phyloP scores from a whole-genome alignment of 92 coral and sea anemone genomes.

The Paragorgia papillata region DNA sequence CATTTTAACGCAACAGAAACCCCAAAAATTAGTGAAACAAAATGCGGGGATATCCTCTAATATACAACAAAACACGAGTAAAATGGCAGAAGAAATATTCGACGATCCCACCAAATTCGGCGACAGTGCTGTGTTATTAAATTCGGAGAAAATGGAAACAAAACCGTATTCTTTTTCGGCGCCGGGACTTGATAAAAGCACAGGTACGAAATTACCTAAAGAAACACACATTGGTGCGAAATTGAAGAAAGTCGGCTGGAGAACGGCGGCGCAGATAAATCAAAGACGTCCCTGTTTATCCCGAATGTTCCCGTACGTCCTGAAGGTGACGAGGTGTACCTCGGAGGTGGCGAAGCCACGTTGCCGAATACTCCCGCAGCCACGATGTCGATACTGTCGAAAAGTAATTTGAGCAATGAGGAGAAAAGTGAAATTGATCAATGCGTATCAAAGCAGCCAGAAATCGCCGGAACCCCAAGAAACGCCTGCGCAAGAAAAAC shows the following conservation, averaged over 20 bases:
- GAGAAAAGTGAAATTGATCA: slow-evolving; percentile 31
- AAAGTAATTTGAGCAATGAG: slow-evolving; percentile 30
- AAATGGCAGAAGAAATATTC: slow-evolving; percentile 9
- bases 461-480: background rate
- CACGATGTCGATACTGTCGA: slow-evolving; percentile 27
- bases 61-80: background rate
- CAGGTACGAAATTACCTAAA: background rate
- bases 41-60: background rate
- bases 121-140: slow-evolving; percentile 18
- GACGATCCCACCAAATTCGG: slow-evolving; percentile 20
- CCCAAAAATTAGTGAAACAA: background rate
- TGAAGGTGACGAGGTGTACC: slow-evolving; percentile 23
- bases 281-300: slow-evolving; percentile 26
- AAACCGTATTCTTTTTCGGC: slow-evolving; percentile 6
- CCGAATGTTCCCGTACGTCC: slow-evolving; percentile 14
- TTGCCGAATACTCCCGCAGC: slow-evolving; percentile 4
- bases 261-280: background rate
- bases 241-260: slow-evolving; percentile 1
- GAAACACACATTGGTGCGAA: background rate
- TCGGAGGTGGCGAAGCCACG: slow-evolving; percentile 10
- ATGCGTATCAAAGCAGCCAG: slow-evolving; percentile 3
- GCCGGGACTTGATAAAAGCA: background rate
- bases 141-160: slow-evolving; percentile 30
- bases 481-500: too few relatives aligned
- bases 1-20: background rate